Base-by-base conservation (phyloP, 2,888 invertebrate genomes). In the Notodonta ziczac region DNA sequence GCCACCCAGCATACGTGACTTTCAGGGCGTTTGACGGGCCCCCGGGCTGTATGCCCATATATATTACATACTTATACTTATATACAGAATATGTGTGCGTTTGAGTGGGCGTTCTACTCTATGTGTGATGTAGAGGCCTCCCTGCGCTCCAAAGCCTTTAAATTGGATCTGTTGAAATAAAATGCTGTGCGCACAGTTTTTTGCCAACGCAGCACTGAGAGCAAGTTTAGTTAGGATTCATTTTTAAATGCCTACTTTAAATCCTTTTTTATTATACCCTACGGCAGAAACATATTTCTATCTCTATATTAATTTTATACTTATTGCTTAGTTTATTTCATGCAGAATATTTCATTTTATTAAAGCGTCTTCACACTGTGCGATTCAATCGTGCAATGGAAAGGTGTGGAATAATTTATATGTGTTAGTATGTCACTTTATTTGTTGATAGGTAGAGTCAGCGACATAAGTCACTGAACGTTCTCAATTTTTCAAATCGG, bases 1-100 rank as follows among this genome's bases (percentile, higher is more conserved):
- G 85, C 89, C 85, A 86, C 89, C 86, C 87, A 83, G 86, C 90
- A 89, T 90, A 91, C 92, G 93, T 93, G 92, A 90, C 91, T 92
- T 89, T 87, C 87, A 86, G 85, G 83, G 85, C 87, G 85, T 89
- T 90, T 89, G 91, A 88, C 90, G 88, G 87, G 88, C 87, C 91
- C 86, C 84, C 79, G 80, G 87, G 88, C 89, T 84, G 83, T 85
- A 73, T 85, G 78, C 84, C 80, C 79, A 77, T 81, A 39, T 81
- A 82, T 79, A 74, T 80, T 65, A 65, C 76, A 82, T 67, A 24
- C 24, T n/a, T n/a, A 73, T 76, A 76, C 67, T 61, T 78, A 76
- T 73, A 72, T 60, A 66, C 71, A 74, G 79, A 65, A 69, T 70
- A 78, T 78, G 78, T 71, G 81, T 76, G 80, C 81, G 79, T 87